Base-by-base conservation (phyloP, 2,113 vertebrate species). In the Apteryx mantelli region DNA sequence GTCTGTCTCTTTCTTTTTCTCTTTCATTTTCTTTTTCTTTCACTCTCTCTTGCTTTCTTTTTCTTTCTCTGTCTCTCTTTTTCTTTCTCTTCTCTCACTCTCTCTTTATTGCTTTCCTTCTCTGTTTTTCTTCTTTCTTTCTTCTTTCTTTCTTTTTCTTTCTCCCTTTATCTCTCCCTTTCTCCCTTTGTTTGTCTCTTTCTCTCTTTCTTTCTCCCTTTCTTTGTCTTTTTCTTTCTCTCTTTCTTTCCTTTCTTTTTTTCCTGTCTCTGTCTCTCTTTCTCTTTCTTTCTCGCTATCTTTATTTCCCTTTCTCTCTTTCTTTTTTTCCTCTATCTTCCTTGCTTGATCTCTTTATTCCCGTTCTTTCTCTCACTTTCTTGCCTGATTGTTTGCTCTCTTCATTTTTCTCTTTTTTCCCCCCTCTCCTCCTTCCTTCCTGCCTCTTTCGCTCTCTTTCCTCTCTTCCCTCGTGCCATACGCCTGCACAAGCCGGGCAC, bases 21-120 rank as follows among this genome's bases (percentile, higher is more conserved):
- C 5, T 11, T 2, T n/a, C 5, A 5, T 5, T 4, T 7, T 5
- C 6, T 13, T 10, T 8, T 4, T 1, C 11, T 24, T 12, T 9
- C 8, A 8, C 6, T 7, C 25, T 17, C 15, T 16, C 3, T 38
- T 15, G 28, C 6, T 6, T 7, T 4, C 10, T n/a, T 16, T 2
- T 2, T 5, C 18, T 4, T 8, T 5, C 3, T 5, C 2, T 14
- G 4, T 9, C 21, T 2, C 2, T 3, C 5, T 4, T 11, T 2
- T 1, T 2, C 10, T 7, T 20, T 13, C 4, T 11, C 7, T 5
- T 46, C 14, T 46, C 15, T 46, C 10, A 25, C 5, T n/a, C 22
- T 3, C 10, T 40, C 12, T 17, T 7, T 12, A 9, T 11, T 22
- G 8, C 9, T 15, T 3, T 56, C 7, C 25, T 19, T 24, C 28